Percentiles rank a stretch among this genome's conserved stretches.
Conservation (phyloP, 2,113 vertebrate genomes). For the Nesogale talazaci region DNA sequence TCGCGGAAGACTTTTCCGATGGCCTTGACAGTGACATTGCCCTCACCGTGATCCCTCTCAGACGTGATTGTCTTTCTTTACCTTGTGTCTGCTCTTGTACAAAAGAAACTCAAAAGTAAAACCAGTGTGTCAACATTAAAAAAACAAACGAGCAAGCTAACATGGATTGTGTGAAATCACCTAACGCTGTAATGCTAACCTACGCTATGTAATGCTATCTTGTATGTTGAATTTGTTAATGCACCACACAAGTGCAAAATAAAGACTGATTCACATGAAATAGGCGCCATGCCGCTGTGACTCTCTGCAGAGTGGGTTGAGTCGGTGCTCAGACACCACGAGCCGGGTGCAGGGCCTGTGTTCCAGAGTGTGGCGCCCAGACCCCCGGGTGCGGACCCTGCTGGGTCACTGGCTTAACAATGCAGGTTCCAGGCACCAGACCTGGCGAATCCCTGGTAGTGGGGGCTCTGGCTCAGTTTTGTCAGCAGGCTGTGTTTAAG, state of each 20-base stretch:
- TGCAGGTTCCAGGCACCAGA: neutral
- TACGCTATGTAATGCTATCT: conserved; percentile 90
- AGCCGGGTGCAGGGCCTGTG: neutral
- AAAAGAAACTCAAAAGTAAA: conserved; percentile 84
- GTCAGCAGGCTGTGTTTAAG: neutral
- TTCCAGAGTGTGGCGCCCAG: neutral
- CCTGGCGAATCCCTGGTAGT: neutral
- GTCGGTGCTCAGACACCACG: neutral
- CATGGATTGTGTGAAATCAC: conserved; percentile 85
- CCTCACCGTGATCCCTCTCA: conserved; percentile 82
- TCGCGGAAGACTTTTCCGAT: conserved; percentile 55
- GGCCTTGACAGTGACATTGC: conserved; percentile 77
- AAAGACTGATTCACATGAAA: conserved; percentile 89
- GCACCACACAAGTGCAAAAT: conserved; percentile 91
- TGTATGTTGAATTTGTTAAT: conserved; percentile 93
- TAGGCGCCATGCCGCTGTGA: neutral
- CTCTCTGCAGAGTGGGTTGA: neutral
- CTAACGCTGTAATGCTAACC: conserved; percentile 88
- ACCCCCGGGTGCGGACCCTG: neutral
- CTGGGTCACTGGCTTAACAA: neutral
- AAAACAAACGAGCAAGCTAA: conserved; percentile 79
- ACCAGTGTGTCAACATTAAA: conserved; percentile 82
- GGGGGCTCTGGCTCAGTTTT: neutral
- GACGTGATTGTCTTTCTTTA: conserved; percentile 84
- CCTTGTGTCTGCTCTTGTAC: conserved; percentile 89